phyloP scores from a whole-genome alignment of 2,113 vertebrate genomes.

The Abramis brama region DNA sequence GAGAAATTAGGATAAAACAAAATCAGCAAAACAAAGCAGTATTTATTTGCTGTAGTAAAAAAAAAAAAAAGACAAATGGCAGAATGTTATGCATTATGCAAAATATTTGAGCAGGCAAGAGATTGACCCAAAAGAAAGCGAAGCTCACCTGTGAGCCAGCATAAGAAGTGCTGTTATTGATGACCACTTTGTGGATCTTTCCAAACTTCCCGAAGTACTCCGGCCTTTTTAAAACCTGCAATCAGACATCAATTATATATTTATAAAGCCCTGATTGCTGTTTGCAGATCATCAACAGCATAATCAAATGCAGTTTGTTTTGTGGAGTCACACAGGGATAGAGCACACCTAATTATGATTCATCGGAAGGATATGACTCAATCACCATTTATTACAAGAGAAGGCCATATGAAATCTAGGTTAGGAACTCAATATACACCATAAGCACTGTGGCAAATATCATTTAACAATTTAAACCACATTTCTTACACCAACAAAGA shows the following conservation, averaged over 20 bases:
- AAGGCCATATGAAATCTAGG: not conserved
- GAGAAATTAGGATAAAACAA: no score
- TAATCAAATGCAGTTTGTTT: slow-evolving; percentile 13
- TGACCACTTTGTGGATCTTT: slow-evolving; percentile 95
- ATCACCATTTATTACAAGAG: not conserved
- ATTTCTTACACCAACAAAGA: not conserved
- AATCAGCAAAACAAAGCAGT: not conserved
- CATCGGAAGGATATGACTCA: not conserved
- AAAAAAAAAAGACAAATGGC: not conserved
- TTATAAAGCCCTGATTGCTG: not conserved
- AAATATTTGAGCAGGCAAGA: not conserved
- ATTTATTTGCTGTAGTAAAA: no score
- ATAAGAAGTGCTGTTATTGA: slow-evolving; percentile 94
- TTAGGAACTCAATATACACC: not conserved
- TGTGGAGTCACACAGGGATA: not conserved
- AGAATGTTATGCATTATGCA: not conserved
- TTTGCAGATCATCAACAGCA: slow-evolving; percentile 4
- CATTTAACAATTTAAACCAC: not conserved
- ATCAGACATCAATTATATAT: slow-evolving; percentile 57
- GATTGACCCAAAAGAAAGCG: not conserved
- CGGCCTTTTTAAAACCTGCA: slow-evolving; percentile 89
- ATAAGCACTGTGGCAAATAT: not conserved
- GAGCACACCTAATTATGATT: not conserved
- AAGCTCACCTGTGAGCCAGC: slow-evolving; percentile 88
- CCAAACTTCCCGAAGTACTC: slow-evolving; percentile 95